phyloP scores from a whole-genome alignment of 2,888 invertebrate species.

The Cacoxenus indagator region DNA sequence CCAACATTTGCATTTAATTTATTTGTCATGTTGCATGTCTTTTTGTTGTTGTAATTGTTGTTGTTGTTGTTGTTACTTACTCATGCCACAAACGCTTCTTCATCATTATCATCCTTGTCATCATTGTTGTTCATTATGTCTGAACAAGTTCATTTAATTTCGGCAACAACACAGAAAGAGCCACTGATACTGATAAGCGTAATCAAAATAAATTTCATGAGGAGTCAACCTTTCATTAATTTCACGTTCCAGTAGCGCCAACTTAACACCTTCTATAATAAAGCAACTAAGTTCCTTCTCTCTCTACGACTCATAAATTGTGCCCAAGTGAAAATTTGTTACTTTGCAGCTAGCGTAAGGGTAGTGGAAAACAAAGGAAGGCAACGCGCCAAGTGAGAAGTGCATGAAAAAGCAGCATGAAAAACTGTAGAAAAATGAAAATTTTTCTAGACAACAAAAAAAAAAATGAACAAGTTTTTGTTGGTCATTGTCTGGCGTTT shows the following conservation, averaged over 20 bases:
- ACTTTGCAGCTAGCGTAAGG: constrained; percentile 23
- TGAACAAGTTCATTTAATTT: neutral
- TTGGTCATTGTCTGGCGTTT: neutral
- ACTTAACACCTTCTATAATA: constrained; percentile 5
- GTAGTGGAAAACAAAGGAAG: neutral
- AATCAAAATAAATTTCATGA: neutral
- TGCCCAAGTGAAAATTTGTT: constrained; percentile 56
- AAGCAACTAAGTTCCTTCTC: neutral
- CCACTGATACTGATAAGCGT: neutral
- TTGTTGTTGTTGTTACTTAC: neutral
- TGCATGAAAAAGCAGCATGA: too few species aligned
- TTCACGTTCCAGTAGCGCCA: constrained; percentile 3
- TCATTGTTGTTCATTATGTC: neutral
- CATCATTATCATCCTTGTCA: neutral
- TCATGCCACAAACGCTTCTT: constrained; percentile 8
- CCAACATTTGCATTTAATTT: constrained; percentile 44
- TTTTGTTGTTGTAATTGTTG: too few species aligned
- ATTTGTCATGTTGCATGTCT: constrained; percentile 18
- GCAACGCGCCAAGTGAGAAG: too few species aligned
- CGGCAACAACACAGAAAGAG: neutral
- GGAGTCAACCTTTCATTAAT: constrained; percentile 3
- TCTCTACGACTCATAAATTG: neutral
- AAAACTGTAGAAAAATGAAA: too few species aligned
- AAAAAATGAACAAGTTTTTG: constrained; percentile 12
- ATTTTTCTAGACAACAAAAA: too few species aligned